phyloP scores from a whole-genome alignment of 2,113 vertebrate genomes.

The Sinocyclocheilus anophthalmus region DNA sequence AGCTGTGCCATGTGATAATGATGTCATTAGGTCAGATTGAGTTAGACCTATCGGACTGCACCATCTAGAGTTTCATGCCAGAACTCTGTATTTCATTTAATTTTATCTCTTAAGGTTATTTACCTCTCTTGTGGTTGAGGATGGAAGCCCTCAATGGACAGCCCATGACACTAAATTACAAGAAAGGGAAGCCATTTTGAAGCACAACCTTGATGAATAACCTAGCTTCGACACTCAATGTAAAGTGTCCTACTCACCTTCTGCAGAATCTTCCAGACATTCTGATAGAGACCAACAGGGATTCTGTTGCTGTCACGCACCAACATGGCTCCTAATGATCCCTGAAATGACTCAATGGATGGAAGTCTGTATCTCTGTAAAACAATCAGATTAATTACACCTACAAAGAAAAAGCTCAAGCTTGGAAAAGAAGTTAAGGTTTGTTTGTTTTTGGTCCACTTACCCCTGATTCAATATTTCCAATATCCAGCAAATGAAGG shows the following conservation, averaged over 20 bases:
- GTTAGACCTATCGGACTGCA: no score
- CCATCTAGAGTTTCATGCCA: no score
- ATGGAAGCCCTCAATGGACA: slow-evolving; percentile 93
- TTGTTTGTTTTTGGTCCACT: slow-evolving; percentile 30
- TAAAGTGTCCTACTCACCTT: slow-evolving; percentile 76
- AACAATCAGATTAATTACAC: slow-evolving; percentile 34
- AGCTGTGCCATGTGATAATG: no score
- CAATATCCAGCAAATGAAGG: slow-evolving; percentile 56
- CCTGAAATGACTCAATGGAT: slow-evolving; percentile 72
- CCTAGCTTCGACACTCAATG: background rate
- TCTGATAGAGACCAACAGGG: slow-evolving; percentile 93
- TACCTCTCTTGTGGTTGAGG: slow-evolving; percentile 95
- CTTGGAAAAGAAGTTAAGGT: background rate
- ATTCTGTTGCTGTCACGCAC: slow-evolving; percentile 87
- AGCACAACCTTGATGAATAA: background rate
- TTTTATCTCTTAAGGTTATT: background rate
- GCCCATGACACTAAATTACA: slow-evolving; percentile 86
- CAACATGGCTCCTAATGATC: slow-evolving; percentile 45
- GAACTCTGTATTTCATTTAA: no score
- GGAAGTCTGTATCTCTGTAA: slow-evolving; percentile 68
- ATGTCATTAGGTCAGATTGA: no score
- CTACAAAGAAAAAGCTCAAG: background rate
- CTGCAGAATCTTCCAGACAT: slow-evolving; percentile 95
- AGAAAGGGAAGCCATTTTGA: background rate
- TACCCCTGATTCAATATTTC: slow-evolving; percentile 55